A percentile compares a stretch with the other conserved stretches of the same genome.
Conservation (phyloP, 2,888 invertebrate genomes). For the Lamellibrachia satsuma region DNA sequence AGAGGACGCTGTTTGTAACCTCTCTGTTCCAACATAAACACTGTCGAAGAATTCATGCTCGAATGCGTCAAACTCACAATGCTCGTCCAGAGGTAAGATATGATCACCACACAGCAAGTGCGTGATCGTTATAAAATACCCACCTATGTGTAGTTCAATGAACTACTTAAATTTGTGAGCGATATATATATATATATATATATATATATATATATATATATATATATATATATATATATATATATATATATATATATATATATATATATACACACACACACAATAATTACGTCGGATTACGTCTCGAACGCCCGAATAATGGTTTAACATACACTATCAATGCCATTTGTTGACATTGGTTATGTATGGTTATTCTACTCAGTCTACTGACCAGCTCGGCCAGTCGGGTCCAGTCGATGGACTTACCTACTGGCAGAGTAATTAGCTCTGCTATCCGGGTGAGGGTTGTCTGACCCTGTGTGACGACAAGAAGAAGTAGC, state of each 20-base stretch:
- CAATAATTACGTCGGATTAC: not conserved
- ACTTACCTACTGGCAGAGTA: not conserved
- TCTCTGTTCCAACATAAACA: not conserved
- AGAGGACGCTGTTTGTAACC: too few species aligned
- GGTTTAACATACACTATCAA: not conserved
- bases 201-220: too few species aligned
- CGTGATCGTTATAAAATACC: too few species aligned
- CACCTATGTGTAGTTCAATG: too few species aligned
- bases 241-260: too few species aligned
- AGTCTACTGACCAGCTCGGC: not conserved
- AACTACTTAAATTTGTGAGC: too few species aligned
- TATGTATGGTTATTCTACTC: not conserved
- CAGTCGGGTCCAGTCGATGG: not conserved
- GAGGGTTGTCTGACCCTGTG: not conserved
- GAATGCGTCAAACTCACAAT: not conserved
- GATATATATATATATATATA: too few species aligned
- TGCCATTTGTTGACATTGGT: not conserved
- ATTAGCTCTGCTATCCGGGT: not conserved
- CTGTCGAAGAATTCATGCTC: not conserved
- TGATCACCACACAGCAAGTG: too few species aligned
- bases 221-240: too few species aligned
- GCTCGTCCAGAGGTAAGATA: too few species aligned
- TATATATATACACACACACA: not conserved
- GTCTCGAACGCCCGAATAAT: not conserved
- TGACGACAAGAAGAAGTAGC: not conserved